phyloP scores from a whole-genome alignment of 2,888 invertebrate species.

The Pteria penguin region DNA sequence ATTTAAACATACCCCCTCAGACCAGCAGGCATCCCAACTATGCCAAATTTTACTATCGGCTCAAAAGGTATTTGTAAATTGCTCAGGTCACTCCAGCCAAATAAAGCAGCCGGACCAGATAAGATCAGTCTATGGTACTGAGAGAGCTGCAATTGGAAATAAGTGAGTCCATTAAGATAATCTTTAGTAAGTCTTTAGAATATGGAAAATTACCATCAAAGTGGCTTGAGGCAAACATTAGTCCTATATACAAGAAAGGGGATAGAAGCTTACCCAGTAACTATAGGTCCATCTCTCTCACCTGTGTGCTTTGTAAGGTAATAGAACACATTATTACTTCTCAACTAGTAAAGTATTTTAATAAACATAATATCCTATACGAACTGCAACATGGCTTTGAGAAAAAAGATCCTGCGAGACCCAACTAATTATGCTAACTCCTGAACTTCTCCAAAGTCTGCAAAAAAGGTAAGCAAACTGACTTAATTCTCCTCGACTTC shows the following conservation, averaged over 20 bases:
- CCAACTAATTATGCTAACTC: background rate
- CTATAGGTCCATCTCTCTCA: constrained; percentile 7
- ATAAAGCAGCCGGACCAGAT: background rate
- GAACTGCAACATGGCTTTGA: background rate
- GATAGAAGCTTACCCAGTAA: background rate
- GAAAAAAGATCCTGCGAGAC: background rate
- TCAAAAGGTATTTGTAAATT: no score
- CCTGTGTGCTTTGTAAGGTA: background rate
- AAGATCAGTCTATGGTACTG: background rate
- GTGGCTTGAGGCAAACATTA: background rate
- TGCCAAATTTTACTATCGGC: no score
- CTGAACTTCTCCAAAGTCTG: background rate
- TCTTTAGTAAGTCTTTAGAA: background rate
- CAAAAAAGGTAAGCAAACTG: background rate
- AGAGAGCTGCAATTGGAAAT: background rate
- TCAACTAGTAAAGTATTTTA: background rate
- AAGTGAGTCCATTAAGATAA: background rate
- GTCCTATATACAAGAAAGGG: constrained; percentile 9
- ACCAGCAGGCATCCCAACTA: no score
- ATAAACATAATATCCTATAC: background rate
- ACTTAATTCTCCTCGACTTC: background rate
- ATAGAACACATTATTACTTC: background rate
- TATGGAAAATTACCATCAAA: background rate
- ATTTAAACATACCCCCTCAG: no score
- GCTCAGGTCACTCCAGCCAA: background rate